Percentiles rank a stretch among this genome's conserved stretches.
These are phyloP conservation scores for Smittia sp. DNA, from an alignment of 2,888 invertebrate species.

Conservation along the genomic window DNA sequence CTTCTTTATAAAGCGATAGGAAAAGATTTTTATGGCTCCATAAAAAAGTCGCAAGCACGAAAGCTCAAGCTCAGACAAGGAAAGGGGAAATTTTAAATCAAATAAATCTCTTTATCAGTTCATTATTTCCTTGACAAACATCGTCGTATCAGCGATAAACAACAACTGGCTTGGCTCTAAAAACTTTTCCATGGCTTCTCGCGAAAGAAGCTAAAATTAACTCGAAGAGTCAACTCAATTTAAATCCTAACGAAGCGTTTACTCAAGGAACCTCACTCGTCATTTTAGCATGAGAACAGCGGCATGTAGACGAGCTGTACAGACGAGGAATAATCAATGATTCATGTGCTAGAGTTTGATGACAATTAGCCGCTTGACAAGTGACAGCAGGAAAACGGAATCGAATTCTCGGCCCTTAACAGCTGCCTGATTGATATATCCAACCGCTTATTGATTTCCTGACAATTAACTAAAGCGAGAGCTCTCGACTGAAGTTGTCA, in stretches of 20 bases:
- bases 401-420: neutral
- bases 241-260: neutral
- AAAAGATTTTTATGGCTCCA: neutral
- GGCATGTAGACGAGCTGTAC: neutral
- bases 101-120: constrained; percentile 40
- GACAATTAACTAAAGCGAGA: constrained; percentile 4
- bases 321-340: constrained; percentile 4
- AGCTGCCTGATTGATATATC: neutral
- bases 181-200: neutral
- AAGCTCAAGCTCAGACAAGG: neutral
- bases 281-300: neutral
- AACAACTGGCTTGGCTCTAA: neutral
- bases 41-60: constrained; percentile 2
- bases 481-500: neutral
- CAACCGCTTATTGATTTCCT: constrained; percentile 31
- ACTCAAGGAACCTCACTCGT: neutral
- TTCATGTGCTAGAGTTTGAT: neutral
- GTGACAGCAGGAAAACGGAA: neutral
- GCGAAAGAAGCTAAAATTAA: neutral
- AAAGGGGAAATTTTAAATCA: constrained; percentile 30
- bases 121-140: constrained; percentile 23
- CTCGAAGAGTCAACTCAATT: neutral
- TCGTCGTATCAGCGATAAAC: neutral
- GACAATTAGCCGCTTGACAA: constrained; percentile 11
- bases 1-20: neutral